These are phyloP conservation scores for Trigoniulus corallinus DNA, from an alignment of 1,140 invertebrate genomes.

Conservation along the genomic window DNA sequence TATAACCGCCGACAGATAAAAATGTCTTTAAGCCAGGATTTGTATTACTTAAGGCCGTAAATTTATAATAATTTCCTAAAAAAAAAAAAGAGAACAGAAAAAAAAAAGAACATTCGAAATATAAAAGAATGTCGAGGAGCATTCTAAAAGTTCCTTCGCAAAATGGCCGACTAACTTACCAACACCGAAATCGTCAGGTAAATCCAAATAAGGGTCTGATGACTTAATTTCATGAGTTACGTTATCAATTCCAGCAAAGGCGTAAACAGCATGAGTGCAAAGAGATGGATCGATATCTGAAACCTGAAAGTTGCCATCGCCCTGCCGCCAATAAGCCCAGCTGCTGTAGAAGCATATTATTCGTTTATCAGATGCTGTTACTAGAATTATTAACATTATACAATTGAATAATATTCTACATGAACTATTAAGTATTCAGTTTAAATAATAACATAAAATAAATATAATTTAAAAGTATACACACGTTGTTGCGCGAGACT, in stretches of 20 bases:
- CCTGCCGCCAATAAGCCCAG: constrained; percentile 40
- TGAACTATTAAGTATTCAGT: no score
- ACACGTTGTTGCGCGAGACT: no score
- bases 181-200: constrained; percentile 30
- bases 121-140: no score
- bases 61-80: constrained; percentile 25
- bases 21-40: constrained; percentile 32
- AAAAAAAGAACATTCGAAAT: no score
- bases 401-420: no score
- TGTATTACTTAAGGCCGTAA: constrained; percentile 33
- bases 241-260: constrained; percentile 40
- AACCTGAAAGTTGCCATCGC: constrained; percentile 35
- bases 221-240: constrained; percentile 23
- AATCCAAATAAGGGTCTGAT: constrained; percentile 41
- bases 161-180: no score
- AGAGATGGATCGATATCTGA: constrained; percentile 38
- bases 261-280: constrained; percentile 50
- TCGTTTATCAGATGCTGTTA: no score
- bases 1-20: constrained; percentile 33
- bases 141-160: no score
- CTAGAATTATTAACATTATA: no score
- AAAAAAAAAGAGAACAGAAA: neutral
- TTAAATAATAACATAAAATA: no score
- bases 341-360: constrained; percentile 44
- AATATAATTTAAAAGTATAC: no score